phyloP scores from a whole-genome alignment of 30 jellyfish, hydroid and myxozoan genomes.

The Rhopilema esculentum region DNA sequence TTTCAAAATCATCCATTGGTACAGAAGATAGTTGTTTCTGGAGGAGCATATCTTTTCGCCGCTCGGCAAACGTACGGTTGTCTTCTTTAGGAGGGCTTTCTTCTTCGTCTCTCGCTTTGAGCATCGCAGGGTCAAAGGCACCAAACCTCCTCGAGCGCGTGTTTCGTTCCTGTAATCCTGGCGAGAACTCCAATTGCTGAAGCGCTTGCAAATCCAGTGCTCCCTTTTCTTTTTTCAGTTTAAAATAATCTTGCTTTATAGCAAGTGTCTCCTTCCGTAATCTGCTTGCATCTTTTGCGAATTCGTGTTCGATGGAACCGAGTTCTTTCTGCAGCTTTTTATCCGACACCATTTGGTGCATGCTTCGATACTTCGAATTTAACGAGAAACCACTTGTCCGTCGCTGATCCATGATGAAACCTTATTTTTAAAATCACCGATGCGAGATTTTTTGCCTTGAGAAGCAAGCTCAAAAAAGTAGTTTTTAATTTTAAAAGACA shows the following conservation, averaged over 20 bases:
- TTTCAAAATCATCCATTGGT: constrained; percentile 42
- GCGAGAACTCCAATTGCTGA: constrained; percentile 49
- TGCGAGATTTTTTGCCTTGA: too few relatives aligned
- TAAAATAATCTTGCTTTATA: constrained; percentile 58
- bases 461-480: too few relatives aligned
- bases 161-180: constrained; percentile 68
- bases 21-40: constrained; percentile 58
- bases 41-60: constrained; percentile 42
- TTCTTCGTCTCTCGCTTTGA: constrained; percentile 69
- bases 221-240: constrained; percentile 62
- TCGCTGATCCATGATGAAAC: constrained; percentile 59
- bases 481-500: too few relatives aligned
- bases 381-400: constrained; percentile 44
- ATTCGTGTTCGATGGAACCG: constrained; percentile 59
- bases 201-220: constrained; percentile 49
- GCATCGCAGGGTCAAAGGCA: constrained; percentile 66
- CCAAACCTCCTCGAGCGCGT: constrained; percentile 70
- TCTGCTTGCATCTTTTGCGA: constrained; percentile 34
- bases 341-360: constrained; percentile 68
- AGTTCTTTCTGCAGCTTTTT: constrained; percentile 54
- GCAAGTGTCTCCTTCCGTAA: constrained; percentile 61
- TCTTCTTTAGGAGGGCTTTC: constrained; percentile 36
- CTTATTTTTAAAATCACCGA: too few relatives aligned
- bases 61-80: constrained; percentile 56
- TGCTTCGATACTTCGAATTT: constrained; percentile 45